A percentile compares a stretch with the other conserved stretches of the same genome.
These are phyloP conservation scores for Teleopsis dalmanni DNA, from an alignment of 1,140 invertebrate genomes.

Conservation along the genomic window DNA sequence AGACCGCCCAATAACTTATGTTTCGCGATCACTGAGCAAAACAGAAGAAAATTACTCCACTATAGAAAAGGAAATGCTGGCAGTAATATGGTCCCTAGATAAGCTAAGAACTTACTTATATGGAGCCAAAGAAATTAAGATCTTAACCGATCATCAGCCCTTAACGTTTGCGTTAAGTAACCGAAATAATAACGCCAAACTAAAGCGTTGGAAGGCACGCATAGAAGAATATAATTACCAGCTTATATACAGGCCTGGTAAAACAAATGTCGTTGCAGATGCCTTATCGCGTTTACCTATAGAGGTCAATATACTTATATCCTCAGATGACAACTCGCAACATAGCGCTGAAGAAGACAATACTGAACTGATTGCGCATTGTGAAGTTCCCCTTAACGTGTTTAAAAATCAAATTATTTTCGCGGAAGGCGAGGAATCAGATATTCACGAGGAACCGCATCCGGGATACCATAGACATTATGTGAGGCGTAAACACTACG, in stretches of 20 bases:
- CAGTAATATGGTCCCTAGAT: conserved; percentile 36
- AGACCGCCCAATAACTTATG: conserved; percentile 20
- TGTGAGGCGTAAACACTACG: background rate
- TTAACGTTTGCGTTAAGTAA: conserved; percentile 39
- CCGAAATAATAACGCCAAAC: conserved; percentile 30
- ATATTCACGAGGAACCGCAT: conserved; percentile 2
- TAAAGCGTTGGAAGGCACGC: conserved; percentile 8
- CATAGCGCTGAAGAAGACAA: conserved; percentile 7
- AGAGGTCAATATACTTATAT: background rate
- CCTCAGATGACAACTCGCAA: background rate
- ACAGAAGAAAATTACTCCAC: conserved; percentile 22
- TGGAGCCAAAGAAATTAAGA: conserved; percentile 17
- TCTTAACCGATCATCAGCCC: conserved; percentile 33
- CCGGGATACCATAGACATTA: background rate
- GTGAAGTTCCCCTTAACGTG: conserved; percentile 6
- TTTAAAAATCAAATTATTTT: conserved; percentile 8
- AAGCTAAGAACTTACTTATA: conserved; percentile 29
- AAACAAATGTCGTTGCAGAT: conserved; percentile 5
- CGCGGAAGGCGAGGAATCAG: background rate
- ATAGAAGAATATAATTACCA: conserved; percentile 11
- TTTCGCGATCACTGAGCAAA: conserved; percentile 26
- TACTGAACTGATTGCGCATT: conserved; percentile 3
- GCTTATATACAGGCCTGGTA: conserved; percentile 3
- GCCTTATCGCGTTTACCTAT: conserved; percentile 13
- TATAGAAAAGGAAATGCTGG: conserved; percentile 26